Base-by-base conservation (phyloP, 2,113 vertebrate genomes). In the Onychostruthus taczanowskii region DNA sequence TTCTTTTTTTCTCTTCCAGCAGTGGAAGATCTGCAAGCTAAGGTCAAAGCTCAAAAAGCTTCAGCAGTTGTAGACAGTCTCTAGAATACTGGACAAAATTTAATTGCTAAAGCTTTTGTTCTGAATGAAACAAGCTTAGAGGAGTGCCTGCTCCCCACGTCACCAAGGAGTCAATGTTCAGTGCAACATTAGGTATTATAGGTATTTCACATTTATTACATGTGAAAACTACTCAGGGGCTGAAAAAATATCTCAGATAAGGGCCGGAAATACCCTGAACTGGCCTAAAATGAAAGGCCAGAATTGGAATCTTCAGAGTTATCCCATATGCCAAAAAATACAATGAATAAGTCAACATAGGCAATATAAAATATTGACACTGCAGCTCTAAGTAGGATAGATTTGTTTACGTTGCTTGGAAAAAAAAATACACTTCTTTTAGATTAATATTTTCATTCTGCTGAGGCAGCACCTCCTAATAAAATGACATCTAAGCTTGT, bases 401-500 rank as follows among this genome's bases (percentile, higher is more conserved):
- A 91, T 91, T 92, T 92, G 87, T 94, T 94, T 96, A 82, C 0
- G 1, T 26, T 92, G 47, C 72, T 77, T 86, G 73, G 37, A 44
- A 89, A 93, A 89, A 93, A 89, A 96, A 68, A 70, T 18, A 78
- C 41, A 72, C 64, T 78, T 73, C 26, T 89, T 93, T 92, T 61
- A 92, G 77, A 91, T 94, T 94, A 94, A 96, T 89, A 92, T 72
- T 91, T 91, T 94, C 26, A 66, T 87, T 87, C 87, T 91, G 87
- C 91, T 94, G 93, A 95, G 69, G 52, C 61, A 94, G 89, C 91
- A 92, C n/a, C 44, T 82, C 26, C 69, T 89, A 87, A 82, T n/a
- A 87, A 89, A 94, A 78, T 64, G 55, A 90, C 44, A 87, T 63
- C 28, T 44, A 84, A 87, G 66, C 47, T 49, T 49, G 44, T 82